Evolutionary conservation across 2,113 vertebrate genomes (phyloP).

Genomic region (Perca schrenkii): DNA sequence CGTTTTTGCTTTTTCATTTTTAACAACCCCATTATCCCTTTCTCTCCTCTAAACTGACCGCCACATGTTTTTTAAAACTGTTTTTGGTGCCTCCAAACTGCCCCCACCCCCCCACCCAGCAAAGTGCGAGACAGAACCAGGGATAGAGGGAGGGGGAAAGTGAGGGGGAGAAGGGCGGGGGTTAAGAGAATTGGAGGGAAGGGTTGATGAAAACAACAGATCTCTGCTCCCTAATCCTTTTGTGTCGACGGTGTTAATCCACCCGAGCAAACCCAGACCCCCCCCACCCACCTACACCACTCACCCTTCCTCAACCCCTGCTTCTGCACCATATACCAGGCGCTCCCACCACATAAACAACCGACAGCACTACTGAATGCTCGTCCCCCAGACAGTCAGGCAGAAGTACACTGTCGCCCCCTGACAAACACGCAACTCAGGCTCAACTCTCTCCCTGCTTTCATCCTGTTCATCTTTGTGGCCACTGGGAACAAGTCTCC

Average conservation of each 20-base stretch:
- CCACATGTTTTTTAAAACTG: slow-evolving; percentile 48
- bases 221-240: slow-evolving; percentile 82
- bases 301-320: slow-evolving; percentile 35
- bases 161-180: slow-evolving; percentile 35
- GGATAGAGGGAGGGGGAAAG: slow-evolving; percentile 33
- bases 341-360: slow-evolving; percentile 69
- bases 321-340: slow-evolving; percentile 49
- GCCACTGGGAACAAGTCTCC: slow-evolving; percentile 49
- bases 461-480: slow-evolving; percentile 45
- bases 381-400: slow-evolving; percentile 50
- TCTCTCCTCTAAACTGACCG: slow-evolving; percentile 16
- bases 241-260: slow-evolving; percentile 83
- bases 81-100: slow-evolving; percentile 27
- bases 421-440: slow-evolving; percentile 56
- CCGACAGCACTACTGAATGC: slow-evolving; percentile 41
- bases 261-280: slow-evolving; percentile 43
- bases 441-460: slow-evolving; percentile 68
- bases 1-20: slow-evolving; percentile 47
- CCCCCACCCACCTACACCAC: not conserved
- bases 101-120: not conserved
- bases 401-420: slow-evolving; percentile 14
- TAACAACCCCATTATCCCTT: slow-evolving; percentile 23
- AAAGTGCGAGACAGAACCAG: slow-evolving; percentile 36
- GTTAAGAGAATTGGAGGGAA: slow-evolving; percentile 65
- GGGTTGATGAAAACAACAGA: slow-evolving; percentile 84